phyloP scores from a whole-genome alignment of 2,888 invertebrate genomes.

The Sarcophaga subvicina region DNA sequence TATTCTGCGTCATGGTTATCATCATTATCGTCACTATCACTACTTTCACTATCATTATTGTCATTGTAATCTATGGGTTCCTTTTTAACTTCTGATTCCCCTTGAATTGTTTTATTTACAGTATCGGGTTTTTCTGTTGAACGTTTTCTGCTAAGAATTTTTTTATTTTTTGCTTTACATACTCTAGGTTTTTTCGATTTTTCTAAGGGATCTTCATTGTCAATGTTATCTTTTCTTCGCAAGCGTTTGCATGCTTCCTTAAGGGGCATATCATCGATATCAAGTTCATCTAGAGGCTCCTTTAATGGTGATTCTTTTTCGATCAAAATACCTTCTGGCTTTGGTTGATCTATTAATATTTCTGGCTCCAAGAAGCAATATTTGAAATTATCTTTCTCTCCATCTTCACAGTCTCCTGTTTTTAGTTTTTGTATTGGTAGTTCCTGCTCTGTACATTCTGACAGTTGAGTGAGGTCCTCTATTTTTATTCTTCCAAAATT shows the following conservation, averaged over 20 bases:
- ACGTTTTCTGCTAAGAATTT: neutral
- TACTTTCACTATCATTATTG: neutral
- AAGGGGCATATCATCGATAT: neutral
- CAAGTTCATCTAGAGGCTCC: neutral
- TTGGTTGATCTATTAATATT: conserved; percentile 35
- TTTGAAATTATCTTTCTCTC: conserved; percentile 10
- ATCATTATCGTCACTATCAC: conserved; percentile 72
- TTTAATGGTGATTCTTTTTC: conserved; percentile 7
- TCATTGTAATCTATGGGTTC: conserved; percentile 45
- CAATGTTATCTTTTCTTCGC: neutral
- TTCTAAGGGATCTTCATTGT: conserved; percentile 36
- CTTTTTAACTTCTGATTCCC: conserved; percentile 57
- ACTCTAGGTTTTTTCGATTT: conserved; percentile 22
- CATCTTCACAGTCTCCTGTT: too few species aligned
- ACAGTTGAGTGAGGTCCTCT: conserved; percentile 41
- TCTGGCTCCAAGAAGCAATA: conserved; percentile 23
- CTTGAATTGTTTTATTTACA: conserved; percentile 25
- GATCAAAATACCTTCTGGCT: neutral
- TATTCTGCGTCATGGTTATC: conserved; percentile 66
- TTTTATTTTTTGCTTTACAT: neutral
- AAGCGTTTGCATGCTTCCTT: neutral
- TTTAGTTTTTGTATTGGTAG: neutral
- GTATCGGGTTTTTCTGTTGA: neutral
- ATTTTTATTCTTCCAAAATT: conserved; percentile 70
- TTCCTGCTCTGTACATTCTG: conserved; percentile 7